These are phyloP conservation scores for Protophormia terraenovae DNA, from an alignment of 2,888 invertebrate species.

Conservation along the genomic window DNA sequence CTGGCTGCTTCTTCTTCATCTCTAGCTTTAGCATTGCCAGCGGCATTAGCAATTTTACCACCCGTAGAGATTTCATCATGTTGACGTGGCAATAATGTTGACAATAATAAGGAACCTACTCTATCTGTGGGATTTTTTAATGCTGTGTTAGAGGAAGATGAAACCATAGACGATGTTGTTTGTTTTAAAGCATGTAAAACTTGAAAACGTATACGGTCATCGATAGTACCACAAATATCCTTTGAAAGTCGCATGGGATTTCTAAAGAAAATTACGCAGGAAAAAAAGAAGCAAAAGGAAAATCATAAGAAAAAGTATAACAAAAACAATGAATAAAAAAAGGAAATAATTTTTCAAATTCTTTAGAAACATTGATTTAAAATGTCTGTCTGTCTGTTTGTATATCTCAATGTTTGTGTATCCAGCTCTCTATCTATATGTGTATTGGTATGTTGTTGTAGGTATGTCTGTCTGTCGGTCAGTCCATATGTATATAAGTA, in stretches of 20 bases:
- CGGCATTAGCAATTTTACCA: slow-evolving; percentile 2
- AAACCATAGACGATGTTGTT: neutral
- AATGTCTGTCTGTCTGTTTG: neutral
- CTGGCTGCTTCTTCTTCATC: neutral
- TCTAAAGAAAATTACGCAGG: slow-evolving; percentile 54
- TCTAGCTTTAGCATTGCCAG: slow-evolving; percentile 17
- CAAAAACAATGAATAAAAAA: neutral
- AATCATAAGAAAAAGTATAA: neutral
- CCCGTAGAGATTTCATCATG: slow-evolving; percentile 26
- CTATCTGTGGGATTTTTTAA: neutral
- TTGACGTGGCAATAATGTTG: slow-evolving; percentile 24
- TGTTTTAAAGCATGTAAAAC: slow-evolving; percentile 61
- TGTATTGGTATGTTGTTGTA: neutral
- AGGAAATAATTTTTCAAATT: slow-evolving; percentile 42
- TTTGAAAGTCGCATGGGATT: slow-evolving; percentile 69
- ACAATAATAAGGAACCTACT: slow-evolving; percentile 10
- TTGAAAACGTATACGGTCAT: slow-evolving; percentile 71
- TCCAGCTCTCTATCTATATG: neutral
- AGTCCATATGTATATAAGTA: neutral
- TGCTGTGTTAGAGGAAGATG: neutral
- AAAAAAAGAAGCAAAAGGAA: neutral
- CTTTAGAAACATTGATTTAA: slow-evolving; percentile 31
- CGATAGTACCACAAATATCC: slow-evolving; percentile 75
- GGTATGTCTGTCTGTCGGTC: too few relatives aligned
- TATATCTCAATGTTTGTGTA: neutral